These are phyloP conservation scores for Eutolmus rufibarbis DNA, from an alignment of 2,888 invertebrate species.

Conservation along the genomic window DNA sequence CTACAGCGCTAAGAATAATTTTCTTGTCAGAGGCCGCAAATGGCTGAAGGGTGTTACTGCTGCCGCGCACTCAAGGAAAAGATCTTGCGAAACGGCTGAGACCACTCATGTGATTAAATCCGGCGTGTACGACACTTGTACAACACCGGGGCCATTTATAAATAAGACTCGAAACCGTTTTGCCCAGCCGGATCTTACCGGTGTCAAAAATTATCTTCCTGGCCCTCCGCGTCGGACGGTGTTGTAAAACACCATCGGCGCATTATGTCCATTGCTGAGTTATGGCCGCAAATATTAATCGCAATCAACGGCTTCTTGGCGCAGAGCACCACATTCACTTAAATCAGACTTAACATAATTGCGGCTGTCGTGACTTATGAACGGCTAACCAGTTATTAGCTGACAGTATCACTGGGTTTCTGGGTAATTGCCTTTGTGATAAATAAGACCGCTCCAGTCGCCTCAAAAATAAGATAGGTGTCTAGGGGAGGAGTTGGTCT, in stretches of 20 bases:
- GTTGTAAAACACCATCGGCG: background rate
- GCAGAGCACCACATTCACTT: background rate
- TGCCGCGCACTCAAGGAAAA: background rate
- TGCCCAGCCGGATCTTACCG: background rate
- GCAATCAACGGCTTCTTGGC: background rate
- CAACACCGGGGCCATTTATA: background rate
- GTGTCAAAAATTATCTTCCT: background rate
- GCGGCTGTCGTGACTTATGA: constrained; percentile 20
- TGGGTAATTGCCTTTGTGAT: constrained; percentile 26
- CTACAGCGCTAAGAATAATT: background rate
- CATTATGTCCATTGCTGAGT: constrained; percentile 13
- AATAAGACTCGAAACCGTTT: background rate
- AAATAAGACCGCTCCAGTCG: background rate
- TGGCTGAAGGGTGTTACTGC: background rate
- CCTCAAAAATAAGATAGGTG: background rate
- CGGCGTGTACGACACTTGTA: background rate
- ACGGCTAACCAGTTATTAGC: constrained; percentile 10
- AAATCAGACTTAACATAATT: constrained; percentile 6
- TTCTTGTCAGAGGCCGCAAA: background rate
- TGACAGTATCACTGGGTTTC: constrained; percentile 24
- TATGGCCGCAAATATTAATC: background rate
- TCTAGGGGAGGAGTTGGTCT: background rate
- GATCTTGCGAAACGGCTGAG: background rate
- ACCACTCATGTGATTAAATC: background rate
- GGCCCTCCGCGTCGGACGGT: background rate